A percentile compares a stretch with the other conserved stretches of the same genome.
Evolutionary conservation across 2,797 vertebrate species (phyloP).

Genomic region (Lepus oiostolus): DNA sequence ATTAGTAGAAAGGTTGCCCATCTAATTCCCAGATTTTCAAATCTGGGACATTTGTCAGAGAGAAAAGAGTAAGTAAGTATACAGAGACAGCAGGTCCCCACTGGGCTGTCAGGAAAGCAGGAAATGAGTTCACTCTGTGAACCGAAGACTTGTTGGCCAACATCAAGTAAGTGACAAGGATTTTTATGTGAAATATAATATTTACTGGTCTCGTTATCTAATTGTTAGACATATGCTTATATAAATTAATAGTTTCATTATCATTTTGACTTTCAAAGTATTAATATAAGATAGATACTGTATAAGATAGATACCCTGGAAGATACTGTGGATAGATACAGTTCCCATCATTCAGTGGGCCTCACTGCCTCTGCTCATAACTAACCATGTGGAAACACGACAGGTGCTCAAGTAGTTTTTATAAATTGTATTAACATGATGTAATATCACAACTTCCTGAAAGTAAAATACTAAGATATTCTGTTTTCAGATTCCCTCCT

Average conservation of each 20-base stretch:
- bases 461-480: constrained; percentile 25
- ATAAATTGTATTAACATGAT: constrained; percentile 11
- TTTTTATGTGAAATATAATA: constrained; percentile 59
- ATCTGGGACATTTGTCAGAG: not conserved
- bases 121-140: not conserved
- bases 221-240: not conserved
- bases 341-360: not conserved
- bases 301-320: not conserved
- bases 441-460: not conserved
- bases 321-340: not conserved
- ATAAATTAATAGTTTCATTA: constrained; percentile 16
- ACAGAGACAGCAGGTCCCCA: not conserved
- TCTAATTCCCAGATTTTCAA: constrained; percentile 36
- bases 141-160: not conserved
- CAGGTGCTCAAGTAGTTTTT: not conserved
- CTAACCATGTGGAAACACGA: not conserved
- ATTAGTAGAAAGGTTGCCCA: not conserved
- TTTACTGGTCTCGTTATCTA: not conserved
- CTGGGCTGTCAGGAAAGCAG: not conserved
- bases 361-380: not conserved
- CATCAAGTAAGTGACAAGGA: not conserved
- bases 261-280: constrained; percentile 57
- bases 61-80: not conserved
- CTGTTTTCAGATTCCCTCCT: constrained; percentile 40
- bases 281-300: constrained; percentile 14